Base-by-base conservation (phyloP, 2,888 invertebrate species). In the Synanthedon vespiformis region DNA sequence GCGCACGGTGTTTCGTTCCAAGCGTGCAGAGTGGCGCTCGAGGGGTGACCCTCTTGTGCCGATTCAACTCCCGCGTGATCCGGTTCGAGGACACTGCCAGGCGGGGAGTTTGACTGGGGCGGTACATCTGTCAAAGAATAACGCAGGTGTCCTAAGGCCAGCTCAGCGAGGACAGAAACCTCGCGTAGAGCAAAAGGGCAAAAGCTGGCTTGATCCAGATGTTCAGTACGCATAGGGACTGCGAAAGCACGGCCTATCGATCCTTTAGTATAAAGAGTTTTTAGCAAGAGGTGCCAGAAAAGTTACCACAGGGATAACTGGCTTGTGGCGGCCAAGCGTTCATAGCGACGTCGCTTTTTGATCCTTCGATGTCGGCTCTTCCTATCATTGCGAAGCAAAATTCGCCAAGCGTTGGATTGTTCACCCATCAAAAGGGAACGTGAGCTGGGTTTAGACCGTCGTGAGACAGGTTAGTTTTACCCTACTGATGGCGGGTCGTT, bases 301-400 rank as follows among this genome's bases (percentile, higher is more conserved):
- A 90, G 90, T 90, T 91, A 90, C 90, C 90, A 90, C 89, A 90
- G 90, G 90, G 89, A 90, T 90, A 89, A 89, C 18, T 90, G 89
- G 88, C 88, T 89, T 89, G 89, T 89, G 89, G 89, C 89, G 85
- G 16, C 48, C n/a, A 48, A 48, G 16, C 48, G 48, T 48, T 48
- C 48, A 40, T 40, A 40, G 48, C 48, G 89, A 90, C 89, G 89
- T 90, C 81, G 89, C 89, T 89, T 90, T 90, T 90, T 90, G 90
- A 90, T 90, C 89, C 87, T 89, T 92, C 90, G 90, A 91, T 91
- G 89, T 91, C 90, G 90, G 90, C 90, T 92, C 88, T 48, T 48
- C 16, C 48, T 16, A 48, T 48, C 48, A 48, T 48, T 48, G 48
- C 48, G 48, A 48, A 48, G 48, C 48, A 48, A 16, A 48, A 48